A percentile compares a stretch with the other conserved stretches of the same genome.
Conservation (phyloP, 2,113 vertebrate genomes). For the Gnathonemus echidnorhynchus region DNA sequence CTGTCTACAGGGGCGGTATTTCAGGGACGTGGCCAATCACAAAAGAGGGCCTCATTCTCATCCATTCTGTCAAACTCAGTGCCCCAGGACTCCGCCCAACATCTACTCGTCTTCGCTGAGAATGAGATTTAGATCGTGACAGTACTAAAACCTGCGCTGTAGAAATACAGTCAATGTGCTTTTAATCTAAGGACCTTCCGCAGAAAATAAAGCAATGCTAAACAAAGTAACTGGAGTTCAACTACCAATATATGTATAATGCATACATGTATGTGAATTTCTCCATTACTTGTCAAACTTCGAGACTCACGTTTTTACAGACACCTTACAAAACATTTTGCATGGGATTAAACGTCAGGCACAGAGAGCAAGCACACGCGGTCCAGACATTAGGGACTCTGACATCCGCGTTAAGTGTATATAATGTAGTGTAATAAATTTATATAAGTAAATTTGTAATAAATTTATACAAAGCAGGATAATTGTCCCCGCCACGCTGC, state of each 20-base stretch:
- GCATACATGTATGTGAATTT: background rate
- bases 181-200: background rate
- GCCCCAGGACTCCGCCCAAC: background rate
- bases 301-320: background rate
- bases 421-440: background rate
- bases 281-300: background rate
- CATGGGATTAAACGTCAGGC: background rate
- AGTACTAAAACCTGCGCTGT: background rate
- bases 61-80: background rate
- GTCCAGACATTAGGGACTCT: background rate
- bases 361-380: background rate
- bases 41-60: background rate
- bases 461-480: no score
- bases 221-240: background rate
- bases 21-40: background rate
- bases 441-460: no score
- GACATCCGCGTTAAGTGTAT: background rate
- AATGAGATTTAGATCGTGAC: background rate
- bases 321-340: background rate
- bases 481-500: background rate
- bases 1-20: background rate
- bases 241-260: background rate
- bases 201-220: background rate
- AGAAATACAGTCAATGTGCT: background rate
- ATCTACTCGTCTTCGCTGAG: background rate